Evolutionary conservation across 1,140 invertebrate genomes (phyloP).

Genomic region (Ostrea denselamellosa): DNA sequence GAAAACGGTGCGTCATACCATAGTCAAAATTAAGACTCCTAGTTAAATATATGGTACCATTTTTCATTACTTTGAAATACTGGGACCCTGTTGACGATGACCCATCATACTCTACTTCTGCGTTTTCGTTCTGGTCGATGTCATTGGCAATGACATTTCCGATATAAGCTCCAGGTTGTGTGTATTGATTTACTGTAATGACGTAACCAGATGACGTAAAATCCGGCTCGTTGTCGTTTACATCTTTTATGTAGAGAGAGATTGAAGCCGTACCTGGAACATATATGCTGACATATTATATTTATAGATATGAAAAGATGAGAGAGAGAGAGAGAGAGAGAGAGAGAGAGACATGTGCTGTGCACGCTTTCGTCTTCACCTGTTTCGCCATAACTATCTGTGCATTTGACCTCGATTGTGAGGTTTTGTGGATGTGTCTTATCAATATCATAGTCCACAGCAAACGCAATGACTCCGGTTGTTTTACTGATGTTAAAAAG

Average conservation of each 20-base stretch:
- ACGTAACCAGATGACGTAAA: constrained; percentile 43
- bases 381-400: constrained; percentile 44
- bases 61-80: constrained; percentile 44
- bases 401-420: constrained; percentile 50
- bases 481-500: constrained; percentile 55
- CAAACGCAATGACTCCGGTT: constrained; percentile 55
- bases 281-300: background rate
- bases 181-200: constrained; percentile 35
- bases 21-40: constrained; percentile 36
- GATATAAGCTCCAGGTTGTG: constrained; percentile 11
- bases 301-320: background rate
- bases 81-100: constrained; percentile 38
- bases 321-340: no score
- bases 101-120: constrained; percentile 43
- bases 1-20: constrained; percentile 47
- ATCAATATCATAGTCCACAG: constrained; percentile 59
- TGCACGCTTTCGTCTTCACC: no score
- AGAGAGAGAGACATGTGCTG: no score
- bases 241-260: constrained; percentile 52
- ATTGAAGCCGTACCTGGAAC: constrained; percentile 56
- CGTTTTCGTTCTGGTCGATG: constrained; percentile 43
- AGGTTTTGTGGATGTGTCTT: constrained; percentile 45
- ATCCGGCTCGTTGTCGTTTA: constrained; percentile 58
- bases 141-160: constrained; percentile 43
- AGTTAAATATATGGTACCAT: constrained; percentile 37